phyloP scores from a whole-genome alignment of 2,888 invertebrate genomes.

The Apamea sordens region DNA sequence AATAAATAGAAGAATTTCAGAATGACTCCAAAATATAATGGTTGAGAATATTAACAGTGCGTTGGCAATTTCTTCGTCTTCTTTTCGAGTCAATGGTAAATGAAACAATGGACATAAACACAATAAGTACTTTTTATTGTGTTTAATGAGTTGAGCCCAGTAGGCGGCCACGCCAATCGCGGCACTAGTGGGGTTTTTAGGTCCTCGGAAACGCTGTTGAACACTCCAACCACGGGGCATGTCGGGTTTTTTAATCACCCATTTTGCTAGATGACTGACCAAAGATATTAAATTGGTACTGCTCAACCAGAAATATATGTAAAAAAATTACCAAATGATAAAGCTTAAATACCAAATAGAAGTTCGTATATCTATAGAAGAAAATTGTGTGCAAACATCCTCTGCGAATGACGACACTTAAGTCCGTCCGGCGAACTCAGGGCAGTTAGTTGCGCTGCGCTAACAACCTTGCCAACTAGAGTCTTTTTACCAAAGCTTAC shows the following conservation, averaged over 20 bases:
- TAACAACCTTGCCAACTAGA: background rate
- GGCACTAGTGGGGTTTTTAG: background rate
- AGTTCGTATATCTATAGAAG: background rate
- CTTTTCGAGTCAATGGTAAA: background rate
- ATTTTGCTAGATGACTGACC: background rate
- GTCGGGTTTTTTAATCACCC: background rate
- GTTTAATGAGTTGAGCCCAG: background rate
- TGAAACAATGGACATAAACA: no score
- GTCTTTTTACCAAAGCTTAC: background rate
- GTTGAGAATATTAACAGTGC: background rate
- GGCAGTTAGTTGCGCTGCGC: background rate
- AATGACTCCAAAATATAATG: background rate
- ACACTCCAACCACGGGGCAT: background rate
- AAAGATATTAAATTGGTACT: background rate
- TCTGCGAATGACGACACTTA: background rate
- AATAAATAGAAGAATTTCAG: background rate
- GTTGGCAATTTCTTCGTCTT: no score
- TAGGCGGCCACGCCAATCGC: background rate
- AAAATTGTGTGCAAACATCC: background rate
- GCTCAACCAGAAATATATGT: background rate
- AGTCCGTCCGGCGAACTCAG: background rate
- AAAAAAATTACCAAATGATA: background rate
- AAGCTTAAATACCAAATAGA: background rate
- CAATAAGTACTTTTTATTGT: no score
- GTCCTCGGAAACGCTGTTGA: background rate